Evolutionary conservation across 2,113 vertebrate species (phyloP).

Genomic region (Rhabdornis inornatus): DNA sequence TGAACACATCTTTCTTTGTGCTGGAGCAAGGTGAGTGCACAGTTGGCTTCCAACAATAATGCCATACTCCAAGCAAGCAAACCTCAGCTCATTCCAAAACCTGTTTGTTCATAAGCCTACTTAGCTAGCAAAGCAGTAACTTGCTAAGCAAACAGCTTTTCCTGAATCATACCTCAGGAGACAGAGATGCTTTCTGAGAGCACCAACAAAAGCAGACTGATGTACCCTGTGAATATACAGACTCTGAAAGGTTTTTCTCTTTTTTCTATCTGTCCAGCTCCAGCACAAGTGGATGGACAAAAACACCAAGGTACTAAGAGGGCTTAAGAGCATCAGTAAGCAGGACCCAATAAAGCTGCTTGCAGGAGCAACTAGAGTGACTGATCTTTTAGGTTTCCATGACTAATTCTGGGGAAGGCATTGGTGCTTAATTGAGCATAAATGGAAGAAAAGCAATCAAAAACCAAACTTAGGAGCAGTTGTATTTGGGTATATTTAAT

Average conservation of each 20-base stretch:
- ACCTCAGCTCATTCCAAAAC: background rate
- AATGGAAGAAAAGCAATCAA: background rate
- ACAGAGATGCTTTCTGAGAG: background rate
- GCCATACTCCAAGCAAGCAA: rapidly evolving
- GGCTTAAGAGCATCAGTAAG: background rate
- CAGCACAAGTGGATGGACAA: background rate
- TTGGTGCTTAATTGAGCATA: background rate
- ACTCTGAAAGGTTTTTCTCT: background rate
- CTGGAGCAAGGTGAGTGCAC: background rate
- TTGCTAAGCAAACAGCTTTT: background rate
- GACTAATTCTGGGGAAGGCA: background rate
- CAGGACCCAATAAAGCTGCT: background rate
- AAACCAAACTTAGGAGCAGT: background rate
- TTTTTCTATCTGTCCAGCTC: background rate
- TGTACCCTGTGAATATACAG: rapidly evolving
- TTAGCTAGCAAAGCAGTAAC: background rate
- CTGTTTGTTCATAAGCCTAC: rapidly evolving
- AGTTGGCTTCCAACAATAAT: rapidly evolving
- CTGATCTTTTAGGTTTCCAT: background rate
- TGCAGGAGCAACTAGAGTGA: background rate
- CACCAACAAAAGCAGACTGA: background rate
- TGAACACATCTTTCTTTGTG: background rate
- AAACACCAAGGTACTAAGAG: background rate
- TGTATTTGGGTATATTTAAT: background rate
- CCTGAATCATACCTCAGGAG: background rate